phyloP scores from a whole-genome alignment of 2,888 invertebrate genomes.

The Electrophaes corylata region DNA sequence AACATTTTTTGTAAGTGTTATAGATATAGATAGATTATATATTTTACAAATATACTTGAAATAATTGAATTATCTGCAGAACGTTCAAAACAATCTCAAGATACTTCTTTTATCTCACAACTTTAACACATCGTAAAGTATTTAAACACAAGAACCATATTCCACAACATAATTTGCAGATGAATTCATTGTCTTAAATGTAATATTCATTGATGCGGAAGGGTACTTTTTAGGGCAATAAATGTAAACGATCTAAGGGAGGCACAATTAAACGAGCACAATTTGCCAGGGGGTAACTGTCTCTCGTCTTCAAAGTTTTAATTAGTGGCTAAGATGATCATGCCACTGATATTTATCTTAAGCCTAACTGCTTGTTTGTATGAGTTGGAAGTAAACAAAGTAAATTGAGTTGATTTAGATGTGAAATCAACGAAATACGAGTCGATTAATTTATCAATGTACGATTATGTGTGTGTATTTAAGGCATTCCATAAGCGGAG shows the following conservation, averaged over 20 bases:
- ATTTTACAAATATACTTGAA: no score
- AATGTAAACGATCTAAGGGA: constrained; percentile 62
- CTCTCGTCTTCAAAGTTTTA: constrained; percentile 63
- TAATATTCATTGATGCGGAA: constrained; percentile 50
- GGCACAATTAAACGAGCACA: constrained; percentile 64
- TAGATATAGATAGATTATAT: no score
- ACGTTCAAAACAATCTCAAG: no score
- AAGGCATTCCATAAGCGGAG: no score
- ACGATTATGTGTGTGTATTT: not conserved
- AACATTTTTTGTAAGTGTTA: no score
- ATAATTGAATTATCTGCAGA: no score
- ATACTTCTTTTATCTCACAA: not conserved
- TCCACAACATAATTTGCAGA: constrained; percentile 36
- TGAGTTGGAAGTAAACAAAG: constrained; percentile 1
- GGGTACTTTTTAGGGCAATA: constrained; percentile 61
- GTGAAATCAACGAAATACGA: not conserved
- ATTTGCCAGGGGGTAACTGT: constrained; percentile 56
- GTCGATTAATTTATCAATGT: not conserved
- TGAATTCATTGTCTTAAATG: constrained; percentile 41
- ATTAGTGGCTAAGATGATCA: constrained; percentile 61
- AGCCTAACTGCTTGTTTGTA: constrained; percentile 32
- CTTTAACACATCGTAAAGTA: not conserved
- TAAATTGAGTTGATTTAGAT: constrained; percentile 5
- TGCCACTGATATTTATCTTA: constrained; percentile 53
- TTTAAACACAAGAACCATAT: constrained; percentile 3